Evolutionary conservation across 2,888 invertebrate genomes (phyloP).

Genomic region (Acleris laterana): DNA sequence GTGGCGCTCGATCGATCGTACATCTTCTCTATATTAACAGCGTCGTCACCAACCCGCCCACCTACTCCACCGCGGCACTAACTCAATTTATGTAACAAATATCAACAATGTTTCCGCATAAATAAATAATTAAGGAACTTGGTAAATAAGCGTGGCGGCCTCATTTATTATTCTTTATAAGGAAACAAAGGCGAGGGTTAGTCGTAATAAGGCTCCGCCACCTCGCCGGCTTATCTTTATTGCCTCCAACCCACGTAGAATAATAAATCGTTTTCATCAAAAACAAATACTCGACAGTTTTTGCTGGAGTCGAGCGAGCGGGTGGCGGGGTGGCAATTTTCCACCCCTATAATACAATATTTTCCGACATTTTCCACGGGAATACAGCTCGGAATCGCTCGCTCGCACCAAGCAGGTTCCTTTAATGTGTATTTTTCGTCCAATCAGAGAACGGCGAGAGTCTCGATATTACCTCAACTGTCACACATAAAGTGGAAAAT

Average conservation of each 20-base stretch:
- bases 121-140: conserved; percentile 83
- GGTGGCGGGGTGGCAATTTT: conserved; percentile 83
- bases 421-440: conserved; percentile 86
- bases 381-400: conserved; percentile 85
- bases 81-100: conserved; percentile 64
- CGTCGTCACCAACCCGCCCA: conserved; percentile 5
- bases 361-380: conserved; percentile 85
- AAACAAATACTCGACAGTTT: conserved; percentile 86
- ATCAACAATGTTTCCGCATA: conserved; percentile 80
- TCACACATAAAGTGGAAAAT: conserved; percentile 86
- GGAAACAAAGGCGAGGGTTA: conserved; percentile 85
- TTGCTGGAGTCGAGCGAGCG: conserved; percentile 83
- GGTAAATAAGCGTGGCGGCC: conserved; percentile 82
- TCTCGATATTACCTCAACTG: conserved; percentile 86
- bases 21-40: conserved; percentile 6
- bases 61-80: conserved; percentile 8
- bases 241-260: conserved; percentile 85
- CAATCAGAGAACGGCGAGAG: conserved; percentile 84
- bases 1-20: conserved; percentile 20
- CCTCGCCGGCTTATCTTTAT: conserved; percentile 85
- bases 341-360: conserved; percentile 85
- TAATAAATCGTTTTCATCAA: conserved; percentile 85
- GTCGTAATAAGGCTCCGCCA: conserved; percentile 85
- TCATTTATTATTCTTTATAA: conserved; percentile 85
- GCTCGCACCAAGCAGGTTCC: conserved; percentile 82